phyloP scores from a whole-genome alignment of 64 coral and sea anemone genomes.

The Acropora tenuis region DNA sequence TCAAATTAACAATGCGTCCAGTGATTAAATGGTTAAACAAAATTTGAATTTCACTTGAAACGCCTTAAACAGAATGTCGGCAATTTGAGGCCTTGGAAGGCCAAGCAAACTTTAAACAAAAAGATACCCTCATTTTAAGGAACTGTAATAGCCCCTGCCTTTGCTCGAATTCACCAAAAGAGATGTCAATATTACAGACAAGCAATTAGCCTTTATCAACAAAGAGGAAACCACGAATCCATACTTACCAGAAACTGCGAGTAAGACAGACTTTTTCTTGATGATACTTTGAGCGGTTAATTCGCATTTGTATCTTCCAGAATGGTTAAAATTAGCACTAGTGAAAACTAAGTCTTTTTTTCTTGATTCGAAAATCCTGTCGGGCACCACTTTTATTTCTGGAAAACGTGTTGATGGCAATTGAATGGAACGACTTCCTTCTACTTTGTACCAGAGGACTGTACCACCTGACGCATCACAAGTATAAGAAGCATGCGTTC shows the following conservation, averaged over 20 bases:
- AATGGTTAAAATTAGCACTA: background rate
- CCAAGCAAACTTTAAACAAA: no score
- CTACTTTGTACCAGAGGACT: background rate
- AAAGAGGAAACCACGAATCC: background rate
- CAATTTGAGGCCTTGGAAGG: no score
- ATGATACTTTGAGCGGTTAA: background rate
- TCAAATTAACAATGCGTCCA: no score
- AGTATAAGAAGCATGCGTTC: background rate
- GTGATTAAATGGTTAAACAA: no score
- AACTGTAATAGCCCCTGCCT: no score
- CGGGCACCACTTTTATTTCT: background rate
- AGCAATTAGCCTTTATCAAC: background rate
- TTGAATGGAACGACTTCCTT: background rate
- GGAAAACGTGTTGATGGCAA: background rate
- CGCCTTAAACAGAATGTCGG: no score
- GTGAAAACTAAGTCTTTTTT: background rate
- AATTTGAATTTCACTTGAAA: no score
- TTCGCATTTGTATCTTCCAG: background rate
- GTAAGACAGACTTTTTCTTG: background rate
- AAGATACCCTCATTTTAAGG: no score
- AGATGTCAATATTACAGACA: background rate
- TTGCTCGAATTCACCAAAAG: no score
- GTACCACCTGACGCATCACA: background rate
- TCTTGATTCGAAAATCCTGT: no score
- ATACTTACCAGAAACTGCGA: conserved; percentile 1